A percentile compares a stretch with the other conserved stretches of the same genome.
These are phyloP conservation scores for Pollenia griseotomentosa DNA, from an alignment of 2,888 invertebrate species.

Conservation along the genomic window DNA sequence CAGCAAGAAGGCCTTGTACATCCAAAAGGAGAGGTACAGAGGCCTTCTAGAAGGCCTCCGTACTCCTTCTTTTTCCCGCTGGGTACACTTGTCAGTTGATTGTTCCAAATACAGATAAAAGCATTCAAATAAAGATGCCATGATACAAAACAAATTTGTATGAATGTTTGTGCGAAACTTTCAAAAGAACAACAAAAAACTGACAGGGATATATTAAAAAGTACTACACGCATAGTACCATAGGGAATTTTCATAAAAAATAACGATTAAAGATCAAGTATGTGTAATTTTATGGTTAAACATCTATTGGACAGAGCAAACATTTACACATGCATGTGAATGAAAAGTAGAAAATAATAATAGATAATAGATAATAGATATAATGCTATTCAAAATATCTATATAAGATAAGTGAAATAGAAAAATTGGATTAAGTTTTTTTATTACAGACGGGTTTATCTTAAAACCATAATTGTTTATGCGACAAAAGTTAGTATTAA, in stretches of 20 bases:
- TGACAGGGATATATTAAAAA: background rate
- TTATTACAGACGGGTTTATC: too few species aligned
- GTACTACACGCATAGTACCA: background rate
- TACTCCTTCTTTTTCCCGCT: too few species aligned
- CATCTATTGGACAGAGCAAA: background rate
- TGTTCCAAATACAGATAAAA: conserved; percentile 20
- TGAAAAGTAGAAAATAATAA: background rate
- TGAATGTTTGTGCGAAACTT: background rate
- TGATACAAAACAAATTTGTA: background rate
- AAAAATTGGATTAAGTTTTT: too few species aligned
- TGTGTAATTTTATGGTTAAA: background rate
- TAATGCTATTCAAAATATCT: too few species aligned
- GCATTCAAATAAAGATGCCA: conserved; percentile 19
- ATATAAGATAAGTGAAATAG: too few species aligned
- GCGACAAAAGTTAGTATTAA: too few species aligned
- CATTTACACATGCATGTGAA: background rate
- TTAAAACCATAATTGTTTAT: too few species aligned
- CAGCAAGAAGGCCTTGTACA: too few species aligned
- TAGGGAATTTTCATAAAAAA: background rate
- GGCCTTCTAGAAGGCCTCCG: too few species aligned
- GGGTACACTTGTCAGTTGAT: conserved; percentile 18
- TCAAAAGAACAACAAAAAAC: background rate
- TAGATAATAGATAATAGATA: background rate
- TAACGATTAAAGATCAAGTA: background rate
- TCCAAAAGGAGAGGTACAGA: too few species aligned